A percentile compares a stretch with the other conserved stretches of the same genome.
Evolutionary conservation across 2,113 vertebrate genomes (phyloP).

Genomic region (Ammospiza caudacuta): DNA sequence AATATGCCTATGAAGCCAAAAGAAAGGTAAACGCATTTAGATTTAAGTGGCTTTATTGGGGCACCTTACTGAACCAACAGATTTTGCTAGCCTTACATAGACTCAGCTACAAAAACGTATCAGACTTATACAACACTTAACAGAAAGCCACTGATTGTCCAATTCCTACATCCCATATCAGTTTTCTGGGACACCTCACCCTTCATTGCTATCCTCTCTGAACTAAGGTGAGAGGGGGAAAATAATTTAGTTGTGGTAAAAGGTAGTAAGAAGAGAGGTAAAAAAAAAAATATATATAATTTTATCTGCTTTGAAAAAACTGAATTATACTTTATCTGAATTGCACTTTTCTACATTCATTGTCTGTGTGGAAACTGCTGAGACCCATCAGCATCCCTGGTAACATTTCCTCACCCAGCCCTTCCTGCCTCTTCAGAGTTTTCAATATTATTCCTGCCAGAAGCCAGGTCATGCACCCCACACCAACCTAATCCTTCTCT

Average conservation of each 20-base stretch:
- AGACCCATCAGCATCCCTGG: not conserved
- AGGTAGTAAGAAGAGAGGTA: not conserved
- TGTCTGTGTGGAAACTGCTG: not conserved
- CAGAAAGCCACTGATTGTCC: not conserved
- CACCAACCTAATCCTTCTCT: not conserved
- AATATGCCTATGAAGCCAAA: not conserved
- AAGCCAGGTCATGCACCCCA: not conserved
- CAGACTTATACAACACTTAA: not conserved
- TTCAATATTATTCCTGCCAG: not conserved
- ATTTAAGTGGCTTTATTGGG: not conserved
- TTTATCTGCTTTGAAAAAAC: not conserved
- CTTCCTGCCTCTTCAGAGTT: not conserved
- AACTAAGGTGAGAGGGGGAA: not conserved
- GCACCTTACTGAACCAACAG: not conserved
- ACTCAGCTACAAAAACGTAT: not conserved
- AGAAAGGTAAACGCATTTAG: not conserved
- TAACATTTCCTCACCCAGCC: not conserved
- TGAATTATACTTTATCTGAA: not conserved
- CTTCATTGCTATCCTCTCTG: not conserved
- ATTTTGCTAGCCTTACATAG: not conserved
- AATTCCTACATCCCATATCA: fast-evolving
- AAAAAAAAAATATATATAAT: fast-evolving
- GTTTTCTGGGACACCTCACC: not conserved
- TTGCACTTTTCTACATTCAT: not conserved
- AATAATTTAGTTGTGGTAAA: not conserved